These are phyloP conservation scores for Drosophila dunni DNA, from an alignment of 1,140 invertebrate genomes.

Conservation along the genomic window DNA sequence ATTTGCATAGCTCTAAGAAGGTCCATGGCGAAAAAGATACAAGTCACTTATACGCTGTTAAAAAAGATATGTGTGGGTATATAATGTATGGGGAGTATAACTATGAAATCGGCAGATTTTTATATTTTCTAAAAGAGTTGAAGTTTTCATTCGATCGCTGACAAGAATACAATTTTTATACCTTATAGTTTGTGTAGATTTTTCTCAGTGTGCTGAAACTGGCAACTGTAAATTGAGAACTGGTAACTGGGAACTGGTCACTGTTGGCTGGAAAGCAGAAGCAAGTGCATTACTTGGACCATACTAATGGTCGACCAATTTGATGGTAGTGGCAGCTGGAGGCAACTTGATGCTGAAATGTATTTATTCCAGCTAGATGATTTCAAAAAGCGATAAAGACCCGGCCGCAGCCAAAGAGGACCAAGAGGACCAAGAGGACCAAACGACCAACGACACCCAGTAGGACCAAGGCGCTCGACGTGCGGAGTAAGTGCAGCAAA, in stretches of 20 bases:
- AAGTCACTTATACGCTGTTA: conserved; percentile 16
- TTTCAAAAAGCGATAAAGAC: conserved; percentile 72
- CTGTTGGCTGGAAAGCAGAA: not conserved
- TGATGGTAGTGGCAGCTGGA: not conserved
- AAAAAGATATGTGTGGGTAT: too few species aligned
- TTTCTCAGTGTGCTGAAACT: not conserved
- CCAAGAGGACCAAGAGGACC: not conserved
- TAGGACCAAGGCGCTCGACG: not conserved
- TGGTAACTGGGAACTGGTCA: too few species aligned
- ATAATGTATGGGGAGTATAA: too few species aligned
- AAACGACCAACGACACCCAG: not conserved
- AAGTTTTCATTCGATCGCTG: too few species aligned
- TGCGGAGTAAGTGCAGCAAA: conserved; percentile 37
- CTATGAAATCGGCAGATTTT: too few species aligned
- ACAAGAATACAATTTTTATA: too few species aligned
- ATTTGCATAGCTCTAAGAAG: conserved; percentile 3
- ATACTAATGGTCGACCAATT: conserved; percentile 21
- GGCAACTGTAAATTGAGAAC: not conserved
- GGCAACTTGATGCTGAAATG: conserved; percentile 57
- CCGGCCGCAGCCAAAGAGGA: conserved; percentile 22
- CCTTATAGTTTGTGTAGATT: too few species aligned
- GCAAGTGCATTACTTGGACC: conserved; percentile 25
- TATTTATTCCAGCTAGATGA: conserved; percentile 79
- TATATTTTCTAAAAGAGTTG: too few species aligned
- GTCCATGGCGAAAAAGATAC: not conserved